These are phyloP conservation scores for Atrina japonica DNA, from an alignment of 2,888 invertebrate species.

Conservation along the genomic window DNA sequence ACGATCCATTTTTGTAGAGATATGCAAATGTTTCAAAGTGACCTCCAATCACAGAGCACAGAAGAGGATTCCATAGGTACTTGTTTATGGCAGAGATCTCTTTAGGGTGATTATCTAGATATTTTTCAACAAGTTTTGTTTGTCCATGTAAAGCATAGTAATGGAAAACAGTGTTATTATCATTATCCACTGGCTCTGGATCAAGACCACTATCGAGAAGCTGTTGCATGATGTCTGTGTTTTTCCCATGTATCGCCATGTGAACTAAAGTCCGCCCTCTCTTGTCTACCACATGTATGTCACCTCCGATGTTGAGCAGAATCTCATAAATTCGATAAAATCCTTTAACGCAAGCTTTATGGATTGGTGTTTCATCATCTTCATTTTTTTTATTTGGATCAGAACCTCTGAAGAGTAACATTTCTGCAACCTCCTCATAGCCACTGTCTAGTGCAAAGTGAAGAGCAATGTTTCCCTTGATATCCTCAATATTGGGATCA, in stretches of 20 bases:
- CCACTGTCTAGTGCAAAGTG: background rate
- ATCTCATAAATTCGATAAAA: background rate
- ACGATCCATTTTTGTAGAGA: too few species aligned
- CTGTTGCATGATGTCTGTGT: background rate
- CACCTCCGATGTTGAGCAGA: background rate
- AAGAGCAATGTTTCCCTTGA: background rate
- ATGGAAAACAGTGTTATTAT: background rate
- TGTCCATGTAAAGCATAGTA: background rate
- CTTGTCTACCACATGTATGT: background rate
- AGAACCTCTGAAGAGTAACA: background rate
- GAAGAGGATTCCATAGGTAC: too few species aligned
- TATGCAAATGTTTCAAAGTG: too few species aligned
- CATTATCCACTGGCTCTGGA: background rate
- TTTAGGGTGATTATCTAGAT: background rate
- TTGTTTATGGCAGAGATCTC: too few species aligned
- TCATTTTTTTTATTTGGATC: background rate
- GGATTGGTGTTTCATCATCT: background rate
- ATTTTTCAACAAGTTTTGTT: background rate
- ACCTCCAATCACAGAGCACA: too few species aligned
- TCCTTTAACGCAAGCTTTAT: background rate
- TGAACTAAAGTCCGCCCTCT: too few species aligned
- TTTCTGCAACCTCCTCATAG: background rate
- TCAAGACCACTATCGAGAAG: background rate
- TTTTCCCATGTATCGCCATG: background rate
- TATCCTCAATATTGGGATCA: background rate